Evolutionary conservation across 2,113 vertebrate genomes (phyloP).

Genomic region (Cathartes aura): DNA sequence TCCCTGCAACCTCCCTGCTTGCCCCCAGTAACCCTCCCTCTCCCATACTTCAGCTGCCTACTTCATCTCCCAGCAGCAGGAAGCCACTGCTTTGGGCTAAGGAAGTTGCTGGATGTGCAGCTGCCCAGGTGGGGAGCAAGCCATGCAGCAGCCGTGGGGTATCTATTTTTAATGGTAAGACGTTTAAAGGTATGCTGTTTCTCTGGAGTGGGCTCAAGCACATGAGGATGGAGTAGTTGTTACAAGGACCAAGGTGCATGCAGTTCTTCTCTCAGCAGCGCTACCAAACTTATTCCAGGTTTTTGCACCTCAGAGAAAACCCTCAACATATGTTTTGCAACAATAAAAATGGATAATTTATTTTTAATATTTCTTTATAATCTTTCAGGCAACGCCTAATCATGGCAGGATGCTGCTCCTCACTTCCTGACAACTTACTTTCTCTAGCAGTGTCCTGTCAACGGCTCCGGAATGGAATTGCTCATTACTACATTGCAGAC

Average conservation of each 20-base stretch:
- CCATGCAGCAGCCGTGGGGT: not conserved
- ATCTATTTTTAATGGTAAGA: not conserved
- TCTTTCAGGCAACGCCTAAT: not conserved
- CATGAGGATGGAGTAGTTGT: not conserved
- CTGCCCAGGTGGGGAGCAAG: not conserved
- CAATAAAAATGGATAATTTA: not conserved
- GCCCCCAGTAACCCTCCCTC: not conserved
- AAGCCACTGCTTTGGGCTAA: not conserved
- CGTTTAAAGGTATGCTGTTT: not conserved
- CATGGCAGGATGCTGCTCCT: not conserved
- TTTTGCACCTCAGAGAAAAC: not conserved
- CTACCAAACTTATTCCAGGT: not conserved
- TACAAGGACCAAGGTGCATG: fast-evolving
- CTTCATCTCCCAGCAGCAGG: not conserved
- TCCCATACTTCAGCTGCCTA: not conserved
- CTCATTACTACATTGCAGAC: not conserved
- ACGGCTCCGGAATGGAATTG: fast-evolving
- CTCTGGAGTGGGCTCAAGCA: not conserved
- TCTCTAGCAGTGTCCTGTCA: not conserved
- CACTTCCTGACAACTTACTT: not conserved
- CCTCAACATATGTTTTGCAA: not conserved
- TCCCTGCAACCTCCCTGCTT: not conserved
- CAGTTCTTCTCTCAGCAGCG: not conserved
- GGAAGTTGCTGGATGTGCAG: not conserved
- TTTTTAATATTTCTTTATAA: not conserved